Conservation (phyloP, 2,888 invertebrate species). For the Caenorhabditis panamensis region DNA sequence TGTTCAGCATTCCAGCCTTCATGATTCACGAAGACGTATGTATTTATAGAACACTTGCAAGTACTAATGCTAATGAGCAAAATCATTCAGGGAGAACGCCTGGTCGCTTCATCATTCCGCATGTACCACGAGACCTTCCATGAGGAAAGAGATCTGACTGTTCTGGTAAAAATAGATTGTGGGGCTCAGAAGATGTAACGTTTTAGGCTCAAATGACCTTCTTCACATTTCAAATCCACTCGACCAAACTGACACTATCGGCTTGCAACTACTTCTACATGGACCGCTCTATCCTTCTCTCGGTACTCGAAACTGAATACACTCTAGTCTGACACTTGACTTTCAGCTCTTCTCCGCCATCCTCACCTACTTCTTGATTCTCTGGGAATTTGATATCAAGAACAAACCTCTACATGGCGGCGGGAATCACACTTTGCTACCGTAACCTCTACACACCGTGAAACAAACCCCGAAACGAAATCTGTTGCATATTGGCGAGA, state of each 20-base stretch:
- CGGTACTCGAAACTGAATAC: conserved; percentile 27
- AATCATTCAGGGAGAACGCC: conserved; percentile 65
- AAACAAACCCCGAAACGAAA: neutral
- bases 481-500: conserved; percentile 13
- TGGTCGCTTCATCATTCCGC: conserved; percentile 66
- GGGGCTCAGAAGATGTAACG: neutral
- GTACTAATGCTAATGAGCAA: neutral
- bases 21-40: conserved; percentile 71
- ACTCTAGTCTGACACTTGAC: neutral
- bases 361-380: conserved; percentile 70
- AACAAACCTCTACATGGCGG: conserved; percentile 10
- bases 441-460: conserved; percentile 7
- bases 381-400: conserved; percentile 64
- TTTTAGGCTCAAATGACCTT: conserved; percentile 70
- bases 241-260: conserved; percentile 68
- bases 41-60: neutral
- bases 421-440: conserved; percentile 35
- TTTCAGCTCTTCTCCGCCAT: conserved; percentile 70
- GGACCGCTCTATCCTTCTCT: conserved; percentile 68
- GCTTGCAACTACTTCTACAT: conserved; percentile 71
- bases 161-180: conserved; percentile 62
- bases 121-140: conserved; percentile 72
- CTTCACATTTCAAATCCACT: conserved; percentile 70
- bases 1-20: conserved; percentile 71
- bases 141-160: conserved; percentile 68